These are phyloP conservation scores for Peromyscus polionotus DNA, from an alignment of 2,113 vertebrate genomes.

Conservation along the genomic window DNA sequence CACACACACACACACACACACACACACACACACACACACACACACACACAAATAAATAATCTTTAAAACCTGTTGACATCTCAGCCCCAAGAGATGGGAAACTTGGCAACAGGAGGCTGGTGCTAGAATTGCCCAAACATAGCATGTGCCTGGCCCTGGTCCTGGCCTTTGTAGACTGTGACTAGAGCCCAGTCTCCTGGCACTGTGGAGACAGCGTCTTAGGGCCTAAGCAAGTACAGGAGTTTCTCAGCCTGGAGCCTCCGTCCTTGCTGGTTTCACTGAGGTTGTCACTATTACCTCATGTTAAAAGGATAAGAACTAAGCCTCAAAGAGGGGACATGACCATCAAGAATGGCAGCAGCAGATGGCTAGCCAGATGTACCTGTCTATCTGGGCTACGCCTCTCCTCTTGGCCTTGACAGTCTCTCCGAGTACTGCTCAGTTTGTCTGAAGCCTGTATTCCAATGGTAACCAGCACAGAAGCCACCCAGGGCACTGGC, in stretches of 20 bases:
- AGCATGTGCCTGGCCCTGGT: neutral
- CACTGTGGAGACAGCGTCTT: neutral
- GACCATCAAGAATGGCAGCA: neutral
- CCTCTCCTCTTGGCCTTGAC: neutral
- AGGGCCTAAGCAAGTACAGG: neutral
- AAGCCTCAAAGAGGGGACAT: neutral
- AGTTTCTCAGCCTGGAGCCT: neutral
- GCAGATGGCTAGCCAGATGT: neutral
- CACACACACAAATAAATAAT: neutral
- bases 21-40: neutral
- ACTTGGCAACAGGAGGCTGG: neutral
- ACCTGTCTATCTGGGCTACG: neutral
- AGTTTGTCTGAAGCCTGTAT: neutral
- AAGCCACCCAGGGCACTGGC: neutral
- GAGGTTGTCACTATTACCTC: neutral
- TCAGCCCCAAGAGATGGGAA: too few relatives aligned
- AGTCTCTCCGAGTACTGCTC: neutral
- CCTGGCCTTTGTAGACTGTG: neutral
- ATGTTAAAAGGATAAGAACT: neutral
- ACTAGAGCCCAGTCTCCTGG: neutral
- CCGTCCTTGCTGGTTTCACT: neutral
- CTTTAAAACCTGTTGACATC: neutral
- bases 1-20: neutral
- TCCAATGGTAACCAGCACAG: neutral
- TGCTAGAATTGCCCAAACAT: neutral